These are phyloP conservation scores for Mus spretus DNA, from an alignment of 2,797 vertebrate species.

Conservation along the genomic window DNA sequence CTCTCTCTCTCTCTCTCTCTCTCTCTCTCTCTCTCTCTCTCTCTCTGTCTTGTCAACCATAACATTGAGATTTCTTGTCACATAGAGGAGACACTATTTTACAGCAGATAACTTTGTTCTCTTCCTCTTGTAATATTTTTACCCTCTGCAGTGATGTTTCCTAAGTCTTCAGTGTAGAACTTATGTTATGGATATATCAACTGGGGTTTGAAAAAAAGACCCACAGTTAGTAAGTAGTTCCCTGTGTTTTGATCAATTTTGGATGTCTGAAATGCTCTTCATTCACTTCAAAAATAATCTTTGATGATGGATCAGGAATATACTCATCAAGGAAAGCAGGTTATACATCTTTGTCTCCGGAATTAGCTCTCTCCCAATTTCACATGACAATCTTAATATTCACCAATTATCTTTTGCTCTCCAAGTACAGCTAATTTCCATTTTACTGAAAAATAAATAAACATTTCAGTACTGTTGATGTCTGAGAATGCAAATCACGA, in stretches of 20 bases:
- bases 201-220: not conserved
- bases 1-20: rapidly evolving
- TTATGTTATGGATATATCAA: not conserved
- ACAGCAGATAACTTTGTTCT: not conserved
- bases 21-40: not conserved
- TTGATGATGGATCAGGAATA: not conserved
- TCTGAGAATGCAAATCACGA: not conserved
- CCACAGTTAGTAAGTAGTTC: not conserved
- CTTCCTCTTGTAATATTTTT: not conserved
- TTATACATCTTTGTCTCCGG: not conserved
- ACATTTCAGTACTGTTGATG: not conserved
- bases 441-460: not conserved
- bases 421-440: not conserved
- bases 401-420: not conserved
- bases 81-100: not conserved
- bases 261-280: not conserved
- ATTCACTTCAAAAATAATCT: not conserved
- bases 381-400: not conserved
- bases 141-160: not conserved
- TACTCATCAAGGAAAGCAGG: not conserved
- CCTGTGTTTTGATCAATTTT: not conserved
- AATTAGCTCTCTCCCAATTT: not conserved
- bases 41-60: not conserved
- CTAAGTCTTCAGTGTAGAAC: not conserved
- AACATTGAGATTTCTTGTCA: not conserved